Evolutionary conservation across 2,888 invertebrate species (phyloP).

Genomic region (Drosophila eohydei): DNA sequence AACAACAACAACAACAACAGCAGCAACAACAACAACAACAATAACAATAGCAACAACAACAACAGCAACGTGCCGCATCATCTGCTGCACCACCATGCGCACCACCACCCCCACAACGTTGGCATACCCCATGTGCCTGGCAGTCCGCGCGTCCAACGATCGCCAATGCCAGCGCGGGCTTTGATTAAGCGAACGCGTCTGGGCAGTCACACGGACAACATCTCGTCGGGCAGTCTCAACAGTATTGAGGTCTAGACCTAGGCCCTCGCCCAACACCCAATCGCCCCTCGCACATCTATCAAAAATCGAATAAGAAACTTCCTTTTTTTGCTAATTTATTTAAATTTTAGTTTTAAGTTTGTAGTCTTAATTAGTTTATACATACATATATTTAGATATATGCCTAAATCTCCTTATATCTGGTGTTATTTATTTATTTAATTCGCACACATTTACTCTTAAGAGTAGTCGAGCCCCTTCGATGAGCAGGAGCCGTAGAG

Average conservation of each 20-base stretch:
- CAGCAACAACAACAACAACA: conserved; percentile 49
- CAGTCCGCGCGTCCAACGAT: conserved; percentile 84
- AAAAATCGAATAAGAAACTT: background rate
- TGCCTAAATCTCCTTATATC: conserved; percentile 9
- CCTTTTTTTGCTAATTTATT: conserved; percentile 24
- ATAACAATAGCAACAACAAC: conserved; percentile 30
- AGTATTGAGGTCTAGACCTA: conserved; percentile 84
- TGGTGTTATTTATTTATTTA: conserved; percentile 61
- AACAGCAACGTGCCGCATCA: conserved; percentile 65
- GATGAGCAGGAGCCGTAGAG: background rate
- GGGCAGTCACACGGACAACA: conserved; percentile 85
- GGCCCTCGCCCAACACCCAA: background rate
- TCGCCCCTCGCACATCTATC: background rate
- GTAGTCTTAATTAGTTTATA: background rate
- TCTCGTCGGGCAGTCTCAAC: conserved; percentile 85
- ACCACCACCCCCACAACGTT: conserved; percentile 27
- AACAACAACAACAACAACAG: conserved; percentile 11
- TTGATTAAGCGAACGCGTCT: conserved; percentile 83
- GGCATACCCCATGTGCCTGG: conserved; percentile 81
- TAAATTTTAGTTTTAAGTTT: background rate
- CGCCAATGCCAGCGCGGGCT: conserved; percentile 84
- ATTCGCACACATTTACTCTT: conserved; percentile 29
- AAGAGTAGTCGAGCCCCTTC: background rate
- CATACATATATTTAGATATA: background rate
- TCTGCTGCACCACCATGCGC: conserved; percentile 58